These are phyloP conservation scores for Seriola quinqueradiata DNA, from an alignment of 2,113 vertebrate genomes.

Conservation along the genomic window DNA sequence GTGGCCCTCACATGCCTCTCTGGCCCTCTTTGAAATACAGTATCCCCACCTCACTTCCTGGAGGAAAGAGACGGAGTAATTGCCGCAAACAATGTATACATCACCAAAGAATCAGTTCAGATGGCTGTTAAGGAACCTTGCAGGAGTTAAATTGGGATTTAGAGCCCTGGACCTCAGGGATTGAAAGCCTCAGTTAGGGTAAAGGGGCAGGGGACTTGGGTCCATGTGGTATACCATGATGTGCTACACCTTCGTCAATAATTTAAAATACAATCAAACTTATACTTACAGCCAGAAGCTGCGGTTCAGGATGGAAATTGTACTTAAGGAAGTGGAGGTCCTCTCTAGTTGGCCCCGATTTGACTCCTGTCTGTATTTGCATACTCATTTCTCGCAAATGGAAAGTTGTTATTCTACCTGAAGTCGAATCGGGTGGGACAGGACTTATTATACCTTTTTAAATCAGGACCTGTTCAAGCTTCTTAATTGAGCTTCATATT, in stretches of 20 bases:
- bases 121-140: not conserved
- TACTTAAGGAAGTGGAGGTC: not conserved
- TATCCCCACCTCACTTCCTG: constrained; percentile 7
- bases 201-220: not conserved
- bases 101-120: not conserved
- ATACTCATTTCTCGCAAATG: not conserved
- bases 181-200: not conserved
- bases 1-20: constrained; percentile 51
- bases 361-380: constrained; percentile 1
- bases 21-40: constrained; percentile 26
- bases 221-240: not conserved
- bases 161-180: not conserved
- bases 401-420: constrained; percentile 2
- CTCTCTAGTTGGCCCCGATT: not conserved
- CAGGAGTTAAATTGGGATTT: not conserved
- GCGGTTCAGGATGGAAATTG: not conserved
- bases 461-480: constrained; percentile 7
- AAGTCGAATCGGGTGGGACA: not conserved
- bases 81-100: not conserved
- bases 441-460: constrained; percentile 20
- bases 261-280: not conserved
- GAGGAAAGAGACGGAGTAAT: not conserved
- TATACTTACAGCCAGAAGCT: not conserved
- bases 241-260: not conserved
- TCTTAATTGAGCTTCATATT: not conserved